phyloP scores from a whole-genome alignment of 2,797 vertebrate genomes.

The Catharus ustulatus region DNA sequence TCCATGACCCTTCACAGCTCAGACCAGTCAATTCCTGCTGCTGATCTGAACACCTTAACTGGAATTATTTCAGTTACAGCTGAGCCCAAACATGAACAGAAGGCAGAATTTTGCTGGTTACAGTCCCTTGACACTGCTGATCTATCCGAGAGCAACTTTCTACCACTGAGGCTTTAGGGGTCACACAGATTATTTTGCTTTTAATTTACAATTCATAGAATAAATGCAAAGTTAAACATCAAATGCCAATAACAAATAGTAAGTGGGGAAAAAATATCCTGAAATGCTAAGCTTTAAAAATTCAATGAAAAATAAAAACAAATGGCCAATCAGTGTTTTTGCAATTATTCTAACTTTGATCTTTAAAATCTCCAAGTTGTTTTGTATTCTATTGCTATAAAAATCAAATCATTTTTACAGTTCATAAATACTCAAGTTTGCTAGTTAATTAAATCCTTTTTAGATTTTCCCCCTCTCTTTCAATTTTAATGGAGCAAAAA shows the following conservation, averaged over 20 bases:
- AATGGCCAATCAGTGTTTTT: neutral
- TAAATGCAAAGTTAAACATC: slow-evolving; percentile 16
- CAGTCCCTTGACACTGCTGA: neutral
- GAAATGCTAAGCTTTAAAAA: slow-evolving; percentile 27
- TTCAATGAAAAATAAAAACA: slow-evolving; percentile 22
- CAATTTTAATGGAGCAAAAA: slow-evolving; percentile 18
- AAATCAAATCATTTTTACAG: neutral
- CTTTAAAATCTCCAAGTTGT: slow-evolving; percentile 45
- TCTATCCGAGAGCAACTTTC: neutral
- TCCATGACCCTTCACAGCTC: neutral
- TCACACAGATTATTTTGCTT: neutral
- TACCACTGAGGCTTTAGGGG: neutral
- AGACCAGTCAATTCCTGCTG: neutral
- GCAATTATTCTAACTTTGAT: slow-evolving; percentile 46
- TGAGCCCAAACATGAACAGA: neutral
- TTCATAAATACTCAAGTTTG: slow-evolving; percentile 29
- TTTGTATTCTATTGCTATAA: neutral
- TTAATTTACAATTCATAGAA: neutral
- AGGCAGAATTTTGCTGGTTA: neutral
- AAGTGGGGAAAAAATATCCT: neutral
- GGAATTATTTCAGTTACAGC: neutral
- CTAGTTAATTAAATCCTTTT: slow-evolving; percentile 39
- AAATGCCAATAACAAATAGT: slow-evolving; percentile 4
- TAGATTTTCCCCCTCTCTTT: neutral
- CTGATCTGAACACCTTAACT: neutral